Conservation (phyloP, 2,888 invertebrate genomes). For the Abscondita cerata region DNA sequence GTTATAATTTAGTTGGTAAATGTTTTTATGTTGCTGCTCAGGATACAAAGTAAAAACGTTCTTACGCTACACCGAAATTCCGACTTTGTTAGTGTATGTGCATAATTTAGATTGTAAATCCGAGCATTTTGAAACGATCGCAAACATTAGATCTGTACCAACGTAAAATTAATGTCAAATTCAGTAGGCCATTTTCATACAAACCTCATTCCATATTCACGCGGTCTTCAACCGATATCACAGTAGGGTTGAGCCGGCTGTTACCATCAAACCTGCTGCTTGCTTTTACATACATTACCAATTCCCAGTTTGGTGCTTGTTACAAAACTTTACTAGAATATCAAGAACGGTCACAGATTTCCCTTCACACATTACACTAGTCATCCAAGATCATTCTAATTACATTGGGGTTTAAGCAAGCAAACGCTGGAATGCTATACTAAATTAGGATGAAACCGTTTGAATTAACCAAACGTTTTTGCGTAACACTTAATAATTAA, state of each 20-base stretch:
- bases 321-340: conserved; percentile 30
- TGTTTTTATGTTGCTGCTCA: too few species aligned
- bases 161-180: conserved; percentile 31
- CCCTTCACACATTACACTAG: conserved; percentile 25
- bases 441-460: too few species aligned
- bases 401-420: conserved; percentile 11
- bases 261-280: conserved; percentile 34
- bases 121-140: conserved; percentile 15
- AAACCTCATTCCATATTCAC: conserved; percentile 32
- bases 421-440: background rate
- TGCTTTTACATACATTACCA: conserved; percentile 33
- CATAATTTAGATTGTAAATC: conserved; percentile 20
- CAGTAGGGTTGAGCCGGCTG: conserved; percentile 27
- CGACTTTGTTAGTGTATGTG: background rate
- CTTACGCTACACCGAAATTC: too few species aligned
- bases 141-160: conserved; percentile 11
- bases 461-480: too few species aligned
- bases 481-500: too few species aligned
- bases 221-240: conserved; percentile 29
- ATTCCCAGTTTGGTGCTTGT: conserved; percentile 31
- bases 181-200: conserved; percentile 31
- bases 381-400: conserved; percentile 22
- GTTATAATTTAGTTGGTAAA: too few species aligned
- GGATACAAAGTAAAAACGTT: too few species aligned
- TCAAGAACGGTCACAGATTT: conserved; percentile 31